Evolutionary conservation across 2,113 vertebrate genomes (phyloP).

Genomic region (Podiceps cristatus): DNA sequence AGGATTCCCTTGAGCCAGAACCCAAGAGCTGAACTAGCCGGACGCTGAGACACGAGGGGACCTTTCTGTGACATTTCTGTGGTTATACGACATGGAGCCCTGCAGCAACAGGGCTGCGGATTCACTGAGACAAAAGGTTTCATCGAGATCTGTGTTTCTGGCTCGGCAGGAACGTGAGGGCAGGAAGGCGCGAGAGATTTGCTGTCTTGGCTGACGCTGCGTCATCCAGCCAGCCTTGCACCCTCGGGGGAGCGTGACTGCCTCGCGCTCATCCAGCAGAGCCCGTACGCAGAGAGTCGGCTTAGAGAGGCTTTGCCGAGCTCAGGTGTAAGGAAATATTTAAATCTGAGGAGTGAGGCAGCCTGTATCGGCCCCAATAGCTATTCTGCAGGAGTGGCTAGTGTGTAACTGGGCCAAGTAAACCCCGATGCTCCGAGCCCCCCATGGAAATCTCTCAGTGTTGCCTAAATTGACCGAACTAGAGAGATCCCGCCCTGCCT

Average conservation of each 20-base stretch:
- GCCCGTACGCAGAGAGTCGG: background rate
- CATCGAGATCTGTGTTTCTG: background rate
- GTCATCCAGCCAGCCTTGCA: too few species aligned
- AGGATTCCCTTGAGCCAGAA: background rate
- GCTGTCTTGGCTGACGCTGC: background rate
- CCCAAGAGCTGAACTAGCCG: too few species aligned
- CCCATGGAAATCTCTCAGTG: background rate
- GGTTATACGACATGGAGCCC: background rate
- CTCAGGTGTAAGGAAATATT: background rate
- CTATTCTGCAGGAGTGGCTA: too few species aligned
- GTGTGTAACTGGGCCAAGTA: background rate
- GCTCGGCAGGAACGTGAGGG: background rate
- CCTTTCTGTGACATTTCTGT: rapidly evolving
- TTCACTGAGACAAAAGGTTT: background rate
- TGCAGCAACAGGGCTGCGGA: background rate
- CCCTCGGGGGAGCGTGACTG: background rate
- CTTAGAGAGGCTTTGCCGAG: background rate
- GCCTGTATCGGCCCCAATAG: background rate
- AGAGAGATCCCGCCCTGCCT: background rate
- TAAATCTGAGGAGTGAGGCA: background rate
- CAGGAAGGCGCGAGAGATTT: background rate
- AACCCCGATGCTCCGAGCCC: background rate
- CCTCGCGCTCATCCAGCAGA: background rate
- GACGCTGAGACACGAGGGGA: background rate
- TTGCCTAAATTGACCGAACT: background rate